Evolutionary conservation across 1,140 invertebrate species (phyloP).

Genomic region (Leucophenga varia): DNA sequence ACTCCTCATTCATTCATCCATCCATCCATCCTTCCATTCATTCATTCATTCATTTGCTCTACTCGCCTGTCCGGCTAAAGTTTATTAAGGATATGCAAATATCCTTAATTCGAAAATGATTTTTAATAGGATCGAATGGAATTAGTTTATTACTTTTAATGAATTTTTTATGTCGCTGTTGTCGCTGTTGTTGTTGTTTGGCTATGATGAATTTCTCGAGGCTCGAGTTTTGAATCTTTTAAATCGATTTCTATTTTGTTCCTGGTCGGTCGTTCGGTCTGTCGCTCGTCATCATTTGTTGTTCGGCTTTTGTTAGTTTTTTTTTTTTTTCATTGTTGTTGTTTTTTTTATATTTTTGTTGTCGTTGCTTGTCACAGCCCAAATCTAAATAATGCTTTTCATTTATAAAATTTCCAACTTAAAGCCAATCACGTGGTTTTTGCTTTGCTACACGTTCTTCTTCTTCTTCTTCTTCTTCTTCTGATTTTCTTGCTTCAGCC

Average conservation of each 20-base stretch:
- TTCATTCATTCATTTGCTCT: too few species aligned
- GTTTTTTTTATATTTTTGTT: too few species aligned
- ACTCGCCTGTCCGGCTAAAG: conserved; percentile 37
- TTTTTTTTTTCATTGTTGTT: too few species aligned
- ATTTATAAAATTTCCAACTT: conserved; percentile 15
- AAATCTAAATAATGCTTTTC: conserved; percentile 37
- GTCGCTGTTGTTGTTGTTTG: conserved; percentile 2
- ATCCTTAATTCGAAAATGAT: conserved; percentile 57
- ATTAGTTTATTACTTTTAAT: conserved; percentile 58
- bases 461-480: too few species aligned
- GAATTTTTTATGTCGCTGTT: conserved; percentile 54
- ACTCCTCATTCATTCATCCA: too few species aligned
- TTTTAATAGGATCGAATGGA: conserved; percentile 58
- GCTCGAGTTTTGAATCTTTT: neutral
- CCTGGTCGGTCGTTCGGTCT: neutral
- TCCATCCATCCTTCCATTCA: too few species aligned
- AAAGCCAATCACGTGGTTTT: conserved; percentile 47
- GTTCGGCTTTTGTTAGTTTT: conserved; percentile 32
- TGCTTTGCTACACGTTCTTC: too few species aligned
- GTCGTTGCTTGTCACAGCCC: too few species aligned
- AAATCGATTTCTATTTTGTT: neutral
- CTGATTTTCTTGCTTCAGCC: too few species aligned
- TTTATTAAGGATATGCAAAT: conserved; percentile 57
- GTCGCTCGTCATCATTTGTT: too few species aligned
- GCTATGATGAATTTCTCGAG: neutral